Percentiles rank a stretch among this genome's conserved stretches.
Evolutionary conservation across 2,888 invertebrate species (phyloP).

Genomic region (Erpobdella octoculata): DNA sequence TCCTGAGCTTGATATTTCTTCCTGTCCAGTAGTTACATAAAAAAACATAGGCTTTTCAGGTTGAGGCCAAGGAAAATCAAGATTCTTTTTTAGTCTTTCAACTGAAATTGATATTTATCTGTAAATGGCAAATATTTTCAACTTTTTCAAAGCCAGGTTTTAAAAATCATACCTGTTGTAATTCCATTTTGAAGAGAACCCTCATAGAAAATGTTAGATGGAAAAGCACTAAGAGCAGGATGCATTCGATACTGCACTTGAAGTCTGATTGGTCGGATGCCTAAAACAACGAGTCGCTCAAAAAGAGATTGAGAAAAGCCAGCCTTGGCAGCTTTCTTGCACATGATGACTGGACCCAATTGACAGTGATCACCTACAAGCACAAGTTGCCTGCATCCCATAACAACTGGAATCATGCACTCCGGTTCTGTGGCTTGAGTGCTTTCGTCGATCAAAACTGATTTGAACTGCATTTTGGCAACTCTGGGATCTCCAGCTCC

Average conservation of each 20-base stretch:
- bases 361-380: slow-evolving; percentile 98
- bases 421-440: slow-evolving; percentile 91
- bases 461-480: slow-evolving; percentile 85
- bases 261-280: slow-evolving; percentile 88
- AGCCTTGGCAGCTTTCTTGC: slow-evolving; percentile 93
- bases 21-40: slow-evolving; percentile 87
- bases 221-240: slow-evolving; percentile 90
- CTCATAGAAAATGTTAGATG: slow-evolving; percentile 98
- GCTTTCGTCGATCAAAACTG: slow-evolving; percentile 91
- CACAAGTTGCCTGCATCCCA: slow-evolving; percentile 90
- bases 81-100: slow-evolving; percentile 73
- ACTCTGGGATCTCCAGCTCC: slow-evolving; percentile 93
- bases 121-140: neutral
- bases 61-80: slow-evolving; percentile 93
- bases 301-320: slow-evolving; percentile 94
- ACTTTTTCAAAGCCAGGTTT: neutral
- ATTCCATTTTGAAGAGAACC: slow-evolving; percentile 98
- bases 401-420: slow-evolving; percentile 96
- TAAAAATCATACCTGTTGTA: slow-evolving; percentile 62
- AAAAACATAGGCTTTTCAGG: slow-evolving; percentile 97
- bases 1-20: slow-evolving; percentile 95
- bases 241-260: slow-evolving; percentile 97
- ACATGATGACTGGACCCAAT: slow-evolving; percentile 96
- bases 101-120: slow-evolving; percentile 55
- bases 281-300: slow-evolving; percentile 89